A percentile compares a stretch with the other conserved stretches of the same genome.
Conservation (phyloP, 1,140 invertebrate genomes). For the Trichomalopsis sarcophagae region DNA sequence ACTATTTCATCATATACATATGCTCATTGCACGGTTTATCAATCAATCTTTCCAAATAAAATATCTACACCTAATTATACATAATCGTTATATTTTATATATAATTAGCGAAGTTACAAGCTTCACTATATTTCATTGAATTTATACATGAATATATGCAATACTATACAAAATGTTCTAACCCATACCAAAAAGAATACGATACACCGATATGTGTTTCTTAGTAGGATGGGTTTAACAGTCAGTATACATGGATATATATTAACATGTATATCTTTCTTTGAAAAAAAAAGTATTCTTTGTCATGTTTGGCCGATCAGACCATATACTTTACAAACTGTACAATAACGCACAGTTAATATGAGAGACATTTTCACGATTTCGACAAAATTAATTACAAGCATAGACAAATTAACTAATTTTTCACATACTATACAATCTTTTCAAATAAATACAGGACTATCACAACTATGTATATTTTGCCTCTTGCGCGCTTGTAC, state of each 20-base stretch:
- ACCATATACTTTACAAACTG: slow-evolving; percentile 59
- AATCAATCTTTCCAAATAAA: slow-evolving; percentile 45
- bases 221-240: slow-evolving; percentile 10
- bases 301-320: slow-evolving; percentile 55
- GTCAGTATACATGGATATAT: slow-evolving; percentile 16
- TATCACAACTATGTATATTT: slow-evolving; percentile 64
- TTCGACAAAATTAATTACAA: slow-evolving; percentile 46
- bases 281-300: slow-evolving; percentile 10
- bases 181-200: slow-evolving; percentile 17
- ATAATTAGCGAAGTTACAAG: slow-evolving; percentile 14
- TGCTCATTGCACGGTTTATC: slow-evolving; percentile 8
- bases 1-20: slow-evolving; percentile 23
- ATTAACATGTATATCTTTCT: slow-evolving; percentile 16
- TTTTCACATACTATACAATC: slow-evolving; percentile 53
- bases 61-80: slow-evolving; percentile 41
- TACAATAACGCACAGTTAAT: slow-evolving; percentile 60
- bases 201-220: not conserved
- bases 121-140: slow-evolving; percentile 16
- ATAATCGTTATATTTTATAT: slow-evolving; percentile 29
- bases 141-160: slow-evolving; percentile 40
- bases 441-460: slow-evolving; percentile 67
- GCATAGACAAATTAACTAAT: slow-evolving; percentile 27
- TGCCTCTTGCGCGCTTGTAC: slow-evolving; percentile 40
- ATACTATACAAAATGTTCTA: slow-evolving; percentile 24
- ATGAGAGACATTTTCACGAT: slow-evolving; percentile 36